phyloP scores from a whole-genome alignment of 2,797 vertebrate genomes.

The Cirrhinus molitorella region DNA sequence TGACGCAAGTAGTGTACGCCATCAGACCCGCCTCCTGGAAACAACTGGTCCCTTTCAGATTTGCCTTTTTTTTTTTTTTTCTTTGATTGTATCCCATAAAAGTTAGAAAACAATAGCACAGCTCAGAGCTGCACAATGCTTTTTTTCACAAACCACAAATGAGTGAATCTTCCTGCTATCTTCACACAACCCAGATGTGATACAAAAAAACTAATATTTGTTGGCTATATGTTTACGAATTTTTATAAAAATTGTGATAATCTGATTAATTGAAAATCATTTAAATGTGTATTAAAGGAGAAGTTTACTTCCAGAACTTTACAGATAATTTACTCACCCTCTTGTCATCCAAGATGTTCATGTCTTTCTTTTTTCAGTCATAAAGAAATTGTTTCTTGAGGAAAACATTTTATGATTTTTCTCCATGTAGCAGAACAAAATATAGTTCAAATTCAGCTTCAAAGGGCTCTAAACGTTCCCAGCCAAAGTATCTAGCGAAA shows the following conservation, averaged over 20 bases:
- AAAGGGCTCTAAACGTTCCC: no score
- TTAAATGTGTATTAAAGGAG: neutral
- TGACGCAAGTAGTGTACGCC: slow-evolving; percentile 67
- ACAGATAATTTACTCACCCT: no score
- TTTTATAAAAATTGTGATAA: neutral
- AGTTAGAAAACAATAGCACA: slow-evolving; percentile 74
- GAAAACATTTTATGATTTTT: no score
- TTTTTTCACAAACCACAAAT: slow-evolving; percentile 31
- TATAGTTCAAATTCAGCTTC: no score
- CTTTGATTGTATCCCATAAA: slow-evolving; percentile 55
- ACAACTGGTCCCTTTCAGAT: slow-evolving; percentile 62
- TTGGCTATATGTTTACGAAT: neutral
- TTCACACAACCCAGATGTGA: slow-evolving; percentile 70
- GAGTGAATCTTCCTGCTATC: slow-evolving; percentile 63
- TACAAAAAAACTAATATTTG: slow-evolving; percentile 27
- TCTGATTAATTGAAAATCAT: neutral
- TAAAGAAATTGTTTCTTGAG: no score
- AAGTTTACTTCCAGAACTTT: no score
- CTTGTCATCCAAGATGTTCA: no score
- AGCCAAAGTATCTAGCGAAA: no score
- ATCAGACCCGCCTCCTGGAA: slow-evolving; percentile 44
- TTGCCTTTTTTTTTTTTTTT: slow-evolving; percentile 60
- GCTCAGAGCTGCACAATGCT: slow-evolving; percentile 76
- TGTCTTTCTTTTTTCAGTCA: no score
- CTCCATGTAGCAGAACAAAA: no score